Conservation (phyloP, 1,140 invertebrate species). For the Druon quercuslanigerum region DNA sequence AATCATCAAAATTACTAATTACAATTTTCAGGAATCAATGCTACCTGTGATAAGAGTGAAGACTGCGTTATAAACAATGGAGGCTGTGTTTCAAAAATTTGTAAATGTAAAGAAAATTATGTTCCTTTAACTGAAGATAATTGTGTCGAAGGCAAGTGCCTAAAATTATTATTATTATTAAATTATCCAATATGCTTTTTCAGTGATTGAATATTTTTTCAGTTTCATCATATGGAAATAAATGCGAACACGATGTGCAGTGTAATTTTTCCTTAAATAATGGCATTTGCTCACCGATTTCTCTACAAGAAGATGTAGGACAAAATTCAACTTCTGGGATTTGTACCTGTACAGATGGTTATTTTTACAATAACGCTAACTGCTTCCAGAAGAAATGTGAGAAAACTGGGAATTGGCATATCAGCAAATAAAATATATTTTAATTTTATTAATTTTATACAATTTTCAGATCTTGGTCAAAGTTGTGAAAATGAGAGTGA, state of each 20-base stretch:
- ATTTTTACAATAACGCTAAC: constrained; percentile 16
- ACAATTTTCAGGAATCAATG: background rate
- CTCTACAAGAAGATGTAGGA: background rate
- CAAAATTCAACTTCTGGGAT: constrained; percentile 11
- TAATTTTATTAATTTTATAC: background rate
- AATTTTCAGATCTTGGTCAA: background rate
- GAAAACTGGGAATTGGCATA: background rate
- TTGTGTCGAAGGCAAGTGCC: background rate
- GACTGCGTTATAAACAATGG: constrained; percentile 3
- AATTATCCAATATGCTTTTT: background rate
- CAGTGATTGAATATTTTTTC: background rate
- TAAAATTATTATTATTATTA: background rate
- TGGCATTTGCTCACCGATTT: constrained; percentile 17
- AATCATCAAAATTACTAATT: background rate
- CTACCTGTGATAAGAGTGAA: background rate
- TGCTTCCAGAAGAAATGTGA: constrained; percentile 9
- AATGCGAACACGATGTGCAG: constrained; percentile 12
- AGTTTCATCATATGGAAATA: constrained; percentile 20
- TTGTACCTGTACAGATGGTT: background rate
- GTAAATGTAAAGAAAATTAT: background rate
- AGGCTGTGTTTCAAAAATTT: background rate
- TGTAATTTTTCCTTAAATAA: background rate
- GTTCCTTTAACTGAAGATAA: background rate
- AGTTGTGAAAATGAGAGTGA: constrained; percentile 2
- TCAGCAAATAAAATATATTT: background rate